Conservation (phyloP, 2,113 vertebrate species). For the Xiphophorus couchianus region DNA sequence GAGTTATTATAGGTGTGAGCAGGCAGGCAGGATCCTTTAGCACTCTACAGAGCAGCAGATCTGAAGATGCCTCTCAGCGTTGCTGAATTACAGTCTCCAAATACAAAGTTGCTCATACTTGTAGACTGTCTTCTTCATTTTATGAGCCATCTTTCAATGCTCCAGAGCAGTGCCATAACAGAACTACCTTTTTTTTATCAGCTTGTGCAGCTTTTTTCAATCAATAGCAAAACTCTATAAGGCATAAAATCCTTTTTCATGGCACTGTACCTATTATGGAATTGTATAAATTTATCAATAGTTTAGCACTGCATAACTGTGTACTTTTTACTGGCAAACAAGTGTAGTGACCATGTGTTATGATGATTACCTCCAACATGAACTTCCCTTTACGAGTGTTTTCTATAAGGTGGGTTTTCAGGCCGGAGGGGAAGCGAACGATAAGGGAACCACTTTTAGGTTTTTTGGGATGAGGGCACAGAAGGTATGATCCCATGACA, state of each 20-base stretch:
- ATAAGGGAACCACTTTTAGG: conserved; percentile 82
- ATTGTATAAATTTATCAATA: background rate
- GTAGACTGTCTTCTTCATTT: too few relatives aligned
- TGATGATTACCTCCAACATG: conserved; percentile 83
- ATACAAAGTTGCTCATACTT: too few relatives aligned
- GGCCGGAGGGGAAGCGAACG: conserved; percentile 84
- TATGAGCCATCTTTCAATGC: too few relatives aligned
- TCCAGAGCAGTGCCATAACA: too few relatives aligned
- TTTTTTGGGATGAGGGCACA: conserved; percentile 83
- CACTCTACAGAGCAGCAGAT: too few relatives aligned
- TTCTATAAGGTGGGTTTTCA: conserved; percentile 80
- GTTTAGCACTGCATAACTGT: background rate
- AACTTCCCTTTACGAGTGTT: conserved; percentile 82
- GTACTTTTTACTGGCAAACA: background rate
- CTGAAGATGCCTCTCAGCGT: too few relatives aligned
- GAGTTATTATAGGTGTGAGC: too few relatives aligned
- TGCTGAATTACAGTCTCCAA: too few relatives aligned
- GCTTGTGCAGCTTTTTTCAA: too few relatives aligned
- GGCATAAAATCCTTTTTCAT: background rate
- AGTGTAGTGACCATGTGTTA: background rate
- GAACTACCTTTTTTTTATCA: too few relatives aligned
- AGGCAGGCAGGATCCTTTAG: too few relatives aligned
- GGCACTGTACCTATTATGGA: background rate
- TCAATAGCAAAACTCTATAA: background rate
- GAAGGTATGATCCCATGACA: conserved; percentile 86